These are phyloP conservation scores for Trissonchulus latispiculum DNA, from an alignment of 2,888 invertebrate species.

Conservation along the genomic window DNA sequence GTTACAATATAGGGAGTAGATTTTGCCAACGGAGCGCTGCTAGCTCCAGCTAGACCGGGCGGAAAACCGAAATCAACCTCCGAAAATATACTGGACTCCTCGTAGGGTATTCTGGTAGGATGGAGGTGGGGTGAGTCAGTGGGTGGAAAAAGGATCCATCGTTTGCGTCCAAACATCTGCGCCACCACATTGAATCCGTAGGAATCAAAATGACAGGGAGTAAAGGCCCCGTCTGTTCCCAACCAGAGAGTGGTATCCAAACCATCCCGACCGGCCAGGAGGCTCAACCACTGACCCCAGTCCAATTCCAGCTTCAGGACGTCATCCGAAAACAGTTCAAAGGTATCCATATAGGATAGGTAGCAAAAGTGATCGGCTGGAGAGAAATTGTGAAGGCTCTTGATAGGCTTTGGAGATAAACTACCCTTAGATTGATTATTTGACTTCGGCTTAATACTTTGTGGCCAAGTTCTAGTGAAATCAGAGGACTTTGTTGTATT, in stretches of 20 bases:
- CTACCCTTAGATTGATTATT: no score
- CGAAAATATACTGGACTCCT: constrained; percentile 27
- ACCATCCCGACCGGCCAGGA: constrained; percentile 48
- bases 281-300: constrained; percentile 54
- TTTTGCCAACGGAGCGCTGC: constrained; percentile 22
- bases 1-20: constrained; percentile 52
- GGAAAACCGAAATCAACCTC: no score
- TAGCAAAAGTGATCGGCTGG: constrained; percentile 57
- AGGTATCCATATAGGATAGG: constrained; percentile 72
- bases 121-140: constrained; percentile 57
- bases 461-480: no score
- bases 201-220: constrained; percentile 84
- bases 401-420: no score
- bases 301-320: constrained; percentile 49
- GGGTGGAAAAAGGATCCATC: constrained; percentile 83
- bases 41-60: no score
- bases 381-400: no score
- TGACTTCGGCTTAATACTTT: no score
- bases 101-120: constrained; percentile 69
- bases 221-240: constrained; percentile 73
- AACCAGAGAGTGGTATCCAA: constrained; percentile 74
- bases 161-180: constrained; percentile 69
- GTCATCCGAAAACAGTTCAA: constrained; percentile 57
- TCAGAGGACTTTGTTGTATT: no score
- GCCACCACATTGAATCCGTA: constrained; percentile 86